These are phyloP conservation scores for Tragelaphus buxtoni DNA, from an alignment of 2,113 vertebrate genomes.

Conservation along the genomic window DNA sequence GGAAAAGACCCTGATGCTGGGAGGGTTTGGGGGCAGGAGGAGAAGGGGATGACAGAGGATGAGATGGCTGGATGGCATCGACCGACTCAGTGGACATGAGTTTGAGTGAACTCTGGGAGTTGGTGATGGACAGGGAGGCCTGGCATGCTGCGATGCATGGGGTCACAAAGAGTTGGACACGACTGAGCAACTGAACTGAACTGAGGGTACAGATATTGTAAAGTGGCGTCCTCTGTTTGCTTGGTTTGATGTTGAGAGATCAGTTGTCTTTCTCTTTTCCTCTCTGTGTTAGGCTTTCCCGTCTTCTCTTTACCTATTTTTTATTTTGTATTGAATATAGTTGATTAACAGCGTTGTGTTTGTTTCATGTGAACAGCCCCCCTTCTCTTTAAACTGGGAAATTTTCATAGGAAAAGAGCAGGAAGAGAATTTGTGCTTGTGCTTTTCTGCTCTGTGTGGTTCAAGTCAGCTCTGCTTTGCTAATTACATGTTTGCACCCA, in stretches of 20 bases:
- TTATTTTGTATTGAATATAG: neutral
- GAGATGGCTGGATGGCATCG: too few species aligned
- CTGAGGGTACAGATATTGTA: neutral
- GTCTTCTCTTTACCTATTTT: neutral
- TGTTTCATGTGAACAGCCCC: neutral
- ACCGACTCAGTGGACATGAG: too few species aligned
- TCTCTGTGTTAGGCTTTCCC: neutral
- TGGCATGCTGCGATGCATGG: too few species aligned
- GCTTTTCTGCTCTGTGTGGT: conserved; percentile 3
- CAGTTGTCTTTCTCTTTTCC: neutral
- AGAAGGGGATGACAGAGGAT: too few species aligned
- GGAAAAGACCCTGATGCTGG: too few species aligned
- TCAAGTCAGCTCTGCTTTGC: conserved; percentile 34
- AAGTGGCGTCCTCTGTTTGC: neutral
- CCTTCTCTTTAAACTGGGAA: neutral
- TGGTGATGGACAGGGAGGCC: too few species aligned
- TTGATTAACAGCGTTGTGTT: neutral
- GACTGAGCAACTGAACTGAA: too few species aligned
- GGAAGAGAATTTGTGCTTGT: neutral
- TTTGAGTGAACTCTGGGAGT: too few species aligned
- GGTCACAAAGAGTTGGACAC: too few species aligned
- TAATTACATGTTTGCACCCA: conserved; percentile 69
- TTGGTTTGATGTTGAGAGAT: neutral
- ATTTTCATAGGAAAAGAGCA: neutral
- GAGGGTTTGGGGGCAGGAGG: too few species aligned